These are phyloP conservation scores for Prunella fulvescens DNA, from an alignment of 2,113 vertebrate genomes.

Conservation along the genomic window DNA sequence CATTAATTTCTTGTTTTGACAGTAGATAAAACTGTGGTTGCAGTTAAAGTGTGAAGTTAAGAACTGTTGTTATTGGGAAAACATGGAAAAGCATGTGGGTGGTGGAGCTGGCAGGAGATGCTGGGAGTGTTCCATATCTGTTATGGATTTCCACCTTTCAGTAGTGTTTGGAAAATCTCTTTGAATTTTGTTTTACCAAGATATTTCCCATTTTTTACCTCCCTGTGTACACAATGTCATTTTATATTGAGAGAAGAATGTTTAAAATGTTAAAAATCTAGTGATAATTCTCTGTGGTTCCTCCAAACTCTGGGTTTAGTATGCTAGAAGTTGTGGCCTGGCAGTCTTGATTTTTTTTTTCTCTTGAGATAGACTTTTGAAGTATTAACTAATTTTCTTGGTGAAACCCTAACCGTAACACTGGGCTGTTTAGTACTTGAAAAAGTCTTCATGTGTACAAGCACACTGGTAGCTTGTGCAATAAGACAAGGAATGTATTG, in stretches of 20 bases:
- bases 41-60: background rate
- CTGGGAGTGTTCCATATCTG: background rate
- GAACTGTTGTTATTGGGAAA: background rate
- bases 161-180: background rate
- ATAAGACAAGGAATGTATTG: background rate
- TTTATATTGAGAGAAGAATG: background rate
- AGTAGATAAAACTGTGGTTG: background rate
- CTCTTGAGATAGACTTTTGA: background rate
- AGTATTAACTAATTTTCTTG: background rate
- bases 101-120: background rate
- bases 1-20: background rate
- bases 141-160: background rate
- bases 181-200: background rate
- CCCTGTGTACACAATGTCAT: accelerated
- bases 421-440: background rate
- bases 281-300: background rate
- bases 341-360: background rate
- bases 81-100: background rate
- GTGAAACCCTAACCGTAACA: background rate
- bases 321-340: background rate
- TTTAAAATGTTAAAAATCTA: background rate
- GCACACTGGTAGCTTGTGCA: background rate
- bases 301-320: background rate
- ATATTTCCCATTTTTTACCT: background rate
- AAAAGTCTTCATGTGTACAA: background rate